A percentile compares a stretch with the other conserved stretches of the same genome.
Conservation (phyloP, 2,888 invertebrate species). For the Leptinotarsa tumamoca region DNA sequence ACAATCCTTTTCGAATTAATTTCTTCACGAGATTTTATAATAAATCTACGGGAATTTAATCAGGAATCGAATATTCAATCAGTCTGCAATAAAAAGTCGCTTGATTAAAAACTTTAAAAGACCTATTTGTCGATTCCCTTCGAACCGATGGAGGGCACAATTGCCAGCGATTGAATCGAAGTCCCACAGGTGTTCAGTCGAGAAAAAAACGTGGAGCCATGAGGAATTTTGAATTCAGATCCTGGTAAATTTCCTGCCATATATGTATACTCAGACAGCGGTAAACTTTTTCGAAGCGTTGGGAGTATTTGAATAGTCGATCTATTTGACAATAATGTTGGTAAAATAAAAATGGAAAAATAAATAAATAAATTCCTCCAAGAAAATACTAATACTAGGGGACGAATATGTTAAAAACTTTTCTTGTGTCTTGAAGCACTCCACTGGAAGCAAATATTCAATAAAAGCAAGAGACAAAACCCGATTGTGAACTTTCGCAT, state of each 20-base stretch:
- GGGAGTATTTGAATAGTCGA: slow-evolving; percentile 15
- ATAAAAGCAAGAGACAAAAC: no score
- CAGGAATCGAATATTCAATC: background rate
- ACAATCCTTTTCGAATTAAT: no score
- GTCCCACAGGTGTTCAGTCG: slow-evolving; percentile 38
- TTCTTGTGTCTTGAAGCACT: no score
- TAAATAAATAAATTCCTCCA: no score
- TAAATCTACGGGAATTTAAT: no score
- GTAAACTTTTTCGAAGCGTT: slow-evolving; percentile 24
- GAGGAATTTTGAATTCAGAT: slow-evolving; percentile 35
- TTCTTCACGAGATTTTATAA: no score
- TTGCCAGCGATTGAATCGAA: slow-evolving; percentile 26
- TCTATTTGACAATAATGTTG: slow-evolving; percentile 8
- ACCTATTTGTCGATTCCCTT: background rate
- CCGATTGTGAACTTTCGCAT: no score
- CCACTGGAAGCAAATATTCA: no score
- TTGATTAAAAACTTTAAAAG: slow-evolving; percentile 4
- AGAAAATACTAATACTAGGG: no score
- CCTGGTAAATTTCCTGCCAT: slow-evolving; percentile 35
- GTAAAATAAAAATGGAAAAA: background rate
- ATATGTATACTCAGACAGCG: slow-evolving; percentile 31
- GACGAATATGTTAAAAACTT: no score
- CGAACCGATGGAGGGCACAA: background rate
- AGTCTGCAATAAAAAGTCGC: background rate
- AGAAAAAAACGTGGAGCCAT: slow-evolving; percentile 29